A percentile compares a stretch with the other conserved stretches of the same genome.
Evolutionary conservation across 1,140 invertebrate genomes (phyloP).

Genomic region (Penaeus chinensis): DNA sequence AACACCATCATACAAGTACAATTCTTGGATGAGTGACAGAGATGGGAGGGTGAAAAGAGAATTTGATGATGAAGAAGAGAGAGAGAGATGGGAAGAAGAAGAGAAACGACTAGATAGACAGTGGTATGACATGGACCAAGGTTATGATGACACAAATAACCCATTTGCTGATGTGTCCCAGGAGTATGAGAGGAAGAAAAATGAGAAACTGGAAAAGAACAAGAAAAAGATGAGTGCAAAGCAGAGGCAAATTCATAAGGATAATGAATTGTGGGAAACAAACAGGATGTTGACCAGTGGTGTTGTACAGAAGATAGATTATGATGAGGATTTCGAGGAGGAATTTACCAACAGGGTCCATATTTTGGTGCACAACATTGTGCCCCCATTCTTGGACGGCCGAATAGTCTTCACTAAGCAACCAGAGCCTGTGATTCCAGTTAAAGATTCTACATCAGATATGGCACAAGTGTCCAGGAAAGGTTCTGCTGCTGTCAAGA

Average conservation of each 20-base stretch:
- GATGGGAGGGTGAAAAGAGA: conserved; percentile 66
- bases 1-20: conserved; percentile 89
- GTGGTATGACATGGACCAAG: conserved; percentile 96
- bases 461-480: conserved; percentile 98
- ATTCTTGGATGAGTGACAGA: conserved; percentile 75
- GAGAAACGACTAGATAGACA: conserved; percentile 92
- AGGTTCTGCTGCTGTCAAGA: conserved; percentile 89
- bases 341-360: conserved; percentile 93
- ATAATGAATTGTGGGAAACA: conserved; percentile 98
- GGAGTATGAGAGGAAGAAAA: conserved; percentile 91
- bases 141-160: conserved; percentile 92
- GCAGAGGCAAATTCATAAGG: conserved; percentile 93
- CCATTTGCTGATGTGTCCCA: conserved; percentile 91
- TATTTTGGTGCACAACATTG: conserved; percentile 96
- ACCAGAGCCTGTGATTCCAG: conserved; percentile 94
- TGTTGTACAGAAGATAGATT: conserved; percentile 89
- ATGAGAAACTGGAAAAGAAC: conserved; percentile 89
- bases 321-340: conserved; percentile 94
- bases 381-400: conserved; percentile 98
- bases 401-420: conserved; percentile 99
- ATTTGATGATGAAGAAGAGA: conserved; percentile 77
- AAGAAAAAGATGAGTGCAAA: conserved; percentile 94
- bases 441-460: conserved; percentile 95
- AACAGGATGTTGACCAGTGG: conserved; percentile 98
- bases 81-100: conserved; percentile 90